A percentile compares a stretch with the other conserved stretches of the same genome.
Evolutionary conservation across 1,140 invertebrate species (phyloP).

Genomic region (Euura lappo): DNA sequence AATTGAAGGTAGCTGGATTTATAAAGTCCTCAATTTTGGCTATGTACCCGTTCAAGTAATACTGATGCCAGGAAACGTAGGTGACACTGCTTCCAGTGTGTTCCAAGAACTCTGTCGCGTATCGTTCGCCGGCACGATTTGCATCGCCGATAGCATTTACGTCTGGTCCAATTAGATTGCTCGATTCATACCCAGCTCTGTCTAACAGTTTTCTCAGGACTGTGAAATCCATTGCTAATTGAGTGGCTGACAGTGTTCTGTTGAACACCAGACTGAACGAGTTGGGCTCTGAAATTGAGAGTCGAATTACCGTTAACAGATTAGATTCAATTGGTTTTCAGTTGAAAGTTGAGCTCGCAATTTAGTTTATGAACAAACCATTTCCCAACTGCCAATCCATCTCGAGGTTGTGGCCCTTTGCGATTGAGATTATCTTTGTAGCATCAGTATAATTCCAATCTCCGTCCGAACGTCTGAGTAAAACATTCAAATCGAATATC

Average conservation of each 20-base stretch:
- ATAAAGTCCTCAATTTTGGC: constrained; percentile 71
- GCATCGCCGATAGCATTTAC: constrained; percentile 57
- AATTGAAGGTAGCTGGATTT: constrained; percentile 68
- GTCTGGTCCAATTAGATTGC: constrained; percentile 71
- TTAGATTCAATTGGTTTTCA: too few relatives aligned
- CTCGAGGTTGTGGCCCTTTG: constrained; percentile 58
- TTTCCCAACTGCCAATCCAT: constrained; percentile 79
- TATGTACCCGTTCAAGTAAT: constrained; percentile 75
- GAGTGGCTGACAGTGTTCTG: constrained; percentile 59
- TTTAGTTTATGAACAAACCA: constrained; percentile 56
- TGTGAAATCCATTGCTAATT: constrained; percentile 69
- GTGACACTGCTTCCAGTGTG: constrained; percentile 58
- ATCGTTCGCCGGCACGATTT: constrained; percentile 60
- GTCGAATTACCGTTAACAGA: too few relatives aligned
- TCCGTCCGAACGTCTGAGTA: constrained; percentile 64
- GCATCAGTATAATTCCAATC: constrained; percentile 72
- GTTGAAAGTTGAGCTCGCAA: not conserved
- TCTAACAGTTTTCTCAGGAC: constrained; percentile 63
- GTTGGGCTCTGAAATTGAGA: constrained; percentile 66
- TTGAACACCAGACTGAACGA: constrained; percentile 70
- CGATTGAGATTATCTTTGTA: constrained; percentile 67
- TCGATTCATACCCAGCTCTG: constrained; percentile 61
- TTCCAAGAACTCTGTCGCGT: constrained; percentile 67
- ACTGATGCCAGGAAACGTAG: constrained; percentile 77
- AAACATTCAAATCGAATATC: constrained; percentile 73